Conservation (phyloP, 37 sponge, comb jelly and placozoan genomes). For the Halisarca cf. caerulea region DNA sequence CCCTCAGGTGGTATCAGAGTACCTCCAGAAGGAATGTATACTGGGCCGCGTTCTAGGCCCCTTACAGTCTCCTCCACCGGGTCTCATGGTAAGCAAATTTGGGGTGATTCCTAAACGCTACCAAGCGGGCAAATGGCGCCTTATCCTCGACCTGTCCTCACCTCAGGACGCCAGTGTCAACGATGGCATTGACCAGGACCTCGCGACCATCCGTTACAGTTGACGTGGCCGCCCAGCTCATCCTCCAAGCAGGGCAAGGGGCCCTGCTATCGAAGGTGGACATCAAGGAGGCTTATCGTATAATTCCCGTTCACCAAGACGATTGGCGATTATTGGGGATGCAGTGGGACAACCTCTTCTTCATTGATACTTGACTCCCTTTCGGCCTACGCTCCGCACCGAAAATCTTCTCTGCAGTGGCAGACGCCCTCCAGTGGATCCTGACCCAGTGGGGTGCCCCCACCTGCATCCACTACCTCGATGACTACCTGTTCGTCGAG, state of each 20-base stretch:
- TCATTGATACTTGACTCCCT: slow-evolving; percentile 35
- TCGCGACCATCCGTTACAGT: too few species aligned
- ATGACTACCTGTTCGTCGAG: slow-evolving; percentile 27
- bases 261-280: slow-evolving; percentile 31
- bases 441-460: background rate
- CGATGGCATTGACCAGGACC: background rate
- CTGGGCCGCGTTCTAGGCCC: background rate
- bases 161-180: background rate
- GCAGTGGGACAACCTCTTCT: slow-evolving; percentile 28
- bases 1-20: slow-evolving; percentile 5
- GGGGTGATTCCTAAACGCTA: slow-evolving; percentile 3
- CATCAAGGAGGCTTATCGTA: slow-evolving; percentile 27
- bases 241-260: slow-evolving; percentile 15
- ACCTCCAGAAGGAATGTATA: background rate
- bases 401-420: slow-evolving; percentile 26
- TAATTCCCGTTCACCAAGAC: slow-evolving; percentile 41
- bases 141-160: background rate
- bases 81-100: background rate
- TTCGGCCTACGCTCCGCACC: slow-evolving; percentile 46
- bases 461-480: slow-evolving; percentile 29
- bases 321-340: slow-evolving; percentile 32
- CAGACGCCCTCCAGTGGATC: slow-evolving; percentile 36
- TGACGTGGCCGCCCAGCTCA: background rate
- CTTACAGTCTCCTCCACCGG: too few species aligned
- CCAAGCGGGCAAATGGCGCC: slow-evolving; percentile 16